These are phyloP conservation scores for Augochlora pura DNA, from an alignment of 1,140 invertebrate genomes.

Conservation along the genomic window DNA sequence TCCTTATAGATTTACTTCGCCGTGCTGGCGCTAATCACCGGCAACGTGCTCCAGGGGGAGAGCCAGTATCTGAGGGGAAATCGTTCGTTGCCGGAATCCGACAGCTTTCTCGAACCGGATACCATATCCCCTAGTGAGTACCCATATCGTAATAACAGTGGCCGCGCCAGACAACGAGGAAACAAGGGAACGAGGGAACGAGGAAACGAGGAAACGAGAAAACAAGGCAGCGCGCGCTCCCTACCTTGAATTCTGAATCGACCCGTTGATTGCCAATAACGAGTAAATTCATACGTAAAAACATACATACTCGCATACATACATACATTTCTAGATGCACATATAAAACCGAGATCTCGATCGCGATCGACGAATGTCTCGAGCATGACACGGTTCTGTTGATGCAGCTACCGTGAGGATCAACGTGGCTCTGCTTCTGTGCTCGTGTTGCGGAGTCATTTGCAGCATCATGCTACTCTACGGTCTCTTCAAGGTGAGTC, in stretches of 20 bases:
- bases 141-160: background rate
- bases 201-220: too few relatives aligned
- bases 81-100: slow-evolving; percentile 71
- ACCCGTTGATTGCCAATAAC: background rate
- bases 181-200: too few relatives aligned
- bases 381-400: slow-evolving; percentile 41
- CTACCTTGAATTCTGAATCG: background rate
- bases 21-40: slow-evolving; percentile 74
- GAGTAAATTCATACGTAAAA: background rate
- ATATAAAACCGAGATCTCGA: too few relatives aligned
- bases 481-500: slow-evolving; percentile 79
- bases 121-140: slow-evolving; percentile 80
- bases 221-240: too few relatives aligned
- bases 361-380: slow-evolving; percentile 7
- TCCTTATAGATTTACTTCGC: slow-evolving; percentile 80
- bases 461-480: slow-evolving; percentile 80
- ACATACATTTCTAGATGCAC: too few relatives aligned
- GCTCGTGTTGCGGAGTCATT: slow-evolving; percentile 78
- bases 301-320: too few relatives aligned
- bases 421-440: slow-evolving; percentile 77
- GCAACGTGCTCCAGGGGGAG: slow-evolving; percentile 76
- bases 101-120: slow-evolving; percentile 78
- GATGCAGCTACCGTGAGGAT: slow-evolving; percentile 80
- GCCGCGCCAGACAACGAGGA: too few relatives aligned
- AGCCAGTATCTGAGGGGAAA: slow-evolving; percentile 77